Percentiles rank a stretch among this genome's conserved stretches.
phyloP scores from a whole-genome alignment of 2,797 vertebrate species.

The Erethizon dorsatum region DNA sequence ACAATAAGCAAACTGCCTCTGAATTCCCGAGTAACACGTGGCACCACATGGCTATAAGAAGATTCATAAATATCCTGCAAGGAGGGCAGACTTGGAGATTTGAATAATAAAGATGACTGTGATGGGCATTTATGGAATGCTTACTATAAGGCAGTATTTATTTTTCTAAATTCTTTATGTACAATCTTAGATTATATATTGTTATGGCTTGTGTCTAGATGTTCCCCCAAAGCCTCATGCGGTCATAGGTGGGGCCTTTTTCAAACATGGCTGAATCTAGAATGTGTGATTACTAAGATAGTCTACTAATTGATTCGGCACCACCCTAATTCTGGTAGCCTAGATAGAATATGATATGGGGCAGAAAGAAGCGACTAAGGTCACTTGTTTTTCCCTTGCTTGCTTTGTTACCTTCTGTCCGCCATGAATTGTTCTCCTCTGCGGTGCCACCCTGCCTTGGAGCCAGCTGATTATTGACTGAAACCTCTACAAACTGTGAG shows the following conservation, averaged over 20 bases:
- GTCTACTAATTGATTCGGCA: neutral
- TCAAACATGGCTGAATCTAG: neutral
- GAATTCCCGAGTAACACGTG: neutral
- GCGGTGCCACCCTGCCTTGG: neutral
- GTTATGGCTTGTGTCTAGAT: neutral
- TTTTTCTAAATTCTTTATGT: neutral
- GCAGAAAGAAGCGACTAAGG: neutral
- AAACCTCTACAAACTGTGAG: neutral
- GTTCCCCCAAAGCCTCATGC: neutral
- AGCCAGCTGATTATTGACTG: neutral
- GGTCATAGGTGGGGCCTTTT: neutral
- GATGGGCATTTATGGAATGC: neutral
- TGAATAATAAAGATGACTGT: neutral
- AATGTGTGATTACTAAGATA: neutral
- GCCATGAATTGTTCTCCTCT: neutral
- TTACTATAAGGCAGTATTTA: neutral
- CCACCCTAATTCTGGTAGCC: neutral
- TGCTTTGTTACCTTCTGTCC: neutral
- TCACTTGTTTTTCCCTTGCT: neutral
- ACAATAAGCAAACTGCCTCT: slow-evolving; percentile 34
- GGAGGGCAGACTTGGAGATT: neutral
- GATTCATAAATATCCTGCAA: neutral
- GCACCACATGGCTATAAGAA: neutral
- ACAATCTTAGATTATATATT: neutral
- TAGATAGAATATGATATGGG: neutral